Percentiles rank a stretch among this genome's conserved stretches.
Conservation (phyloP, 1,140 invertebrate species). For the Cepaea nemoralis region DNA sequence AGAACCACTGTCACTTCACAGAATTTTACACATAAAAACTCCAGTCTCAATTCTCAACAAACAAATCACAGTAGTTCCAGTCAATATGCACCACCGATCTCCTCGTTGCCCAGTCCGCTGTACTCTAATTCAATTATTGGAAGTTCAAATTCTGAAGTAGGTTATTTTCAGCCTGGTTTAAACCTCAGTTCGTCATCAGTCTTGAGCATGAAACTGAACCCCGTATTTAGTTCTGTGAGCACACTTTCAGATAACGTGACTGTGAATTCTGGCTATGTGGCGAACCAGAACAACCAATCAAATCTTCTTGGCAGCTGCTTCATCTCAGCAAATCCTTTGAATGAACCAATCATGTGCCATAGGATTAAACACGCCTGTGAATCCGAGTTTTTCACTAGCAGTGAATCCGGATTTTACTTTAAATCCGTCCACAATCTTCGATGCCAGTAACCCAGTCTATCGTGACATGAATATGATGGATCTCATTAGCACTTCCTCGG, state of each 20-base stretch:
- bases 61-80: neutral
- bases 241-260: neutral
- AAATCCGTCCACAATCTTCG: conserved; percentile 16
- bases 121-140: neutral
- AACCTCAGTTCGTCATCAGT: neutral
- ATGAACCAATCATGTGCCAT: neutral
- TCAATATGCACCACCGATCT: neutral
- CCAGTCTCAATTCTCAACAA: too few relatives aligned
- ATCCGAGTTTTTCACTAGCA: neutral
- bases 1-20: too few relatives aligned
- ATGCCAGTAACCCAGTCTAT: conserved; percentile 22
- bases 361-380: neutral
- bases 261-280: neutral
- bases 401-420: conserved; percentile 2
- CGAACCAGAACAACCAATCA: neutral
- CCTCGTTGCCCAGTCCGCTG: neutral
- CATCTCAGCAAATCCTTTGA: neutral
- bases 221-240: neutral
- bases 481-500: neutral
- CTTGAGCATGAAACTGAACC: neutral
- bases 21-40: too few relatives aligned
- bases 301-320: neutral
- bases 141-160: neutral
- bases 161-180: neutral
- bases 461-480: conserved; percentile 41